Conservation (phyloP, 2,797 vertebrate genomes). For the Botia almorhae region DNA sequence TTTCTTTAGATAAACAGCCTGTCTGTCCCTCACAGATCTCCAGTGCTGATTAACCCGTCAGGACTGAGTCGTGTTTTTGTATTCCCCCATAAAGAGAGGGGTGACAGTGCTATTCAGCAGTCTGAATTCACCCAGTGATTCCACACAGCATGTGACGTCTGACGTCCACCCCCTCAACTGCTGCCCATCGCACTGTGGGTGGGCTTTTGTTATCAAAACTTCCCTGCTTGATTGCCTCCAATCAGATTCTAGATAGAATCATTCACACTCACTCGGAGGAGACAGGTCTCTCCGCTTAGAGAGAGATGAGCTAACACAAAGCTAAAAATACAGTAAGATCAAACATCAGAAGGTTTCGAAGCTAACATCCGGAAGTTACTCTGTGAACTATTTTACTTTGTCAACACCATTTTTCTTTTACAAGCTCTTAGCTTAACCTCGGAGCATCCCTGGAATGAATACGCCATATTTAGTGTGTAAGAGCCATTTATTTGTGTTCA, state of each 20-base stretch:
- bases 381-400: background rate
- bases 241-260: slow-evolving; percentile 59
- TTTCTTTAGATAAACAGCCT: slow-evolving; percentile 36
- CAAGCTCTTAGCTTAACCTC: background rate
- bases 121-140: slow-evolving; percentile 26
- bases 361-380: background rate
- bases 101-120: slow-evolving; percentile 13
- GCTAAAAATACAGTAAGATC: slow-evolving; percentile 21
- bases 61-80: slow-evolving; percentile 19
- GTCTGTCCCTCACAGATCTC: slow-evolving; percentile 11
- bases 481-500: background rate
- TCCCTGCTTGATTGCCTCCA: slow-evolving; percentile 53
- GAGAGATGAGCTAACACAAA: slow-evolving; percentile 41
- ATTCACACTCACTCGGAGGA: slow-evolving; percentile 42
- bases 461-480: background rate
- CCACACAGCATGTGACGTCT: slow-evolving; percentile 41
- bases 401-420: background rate
- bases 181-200: slow-evolving; percentile 20
- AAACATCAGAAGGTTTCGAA: slow-evolving; percentile 2
- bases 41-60: slow-evolving; percentile 22
- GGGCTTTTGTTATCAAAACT: slow-evolving; percentile 55
- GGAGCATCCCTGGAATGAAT: background rate
- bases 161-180: slow-evolving; percentile 29
- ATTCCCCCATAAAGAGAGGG: background rate
- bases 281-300: slow-evolving; percentile 39